Base-by-base conservation (phyloP, 2,888 invertebrate species). In the Agrotis clavis region DNA sequence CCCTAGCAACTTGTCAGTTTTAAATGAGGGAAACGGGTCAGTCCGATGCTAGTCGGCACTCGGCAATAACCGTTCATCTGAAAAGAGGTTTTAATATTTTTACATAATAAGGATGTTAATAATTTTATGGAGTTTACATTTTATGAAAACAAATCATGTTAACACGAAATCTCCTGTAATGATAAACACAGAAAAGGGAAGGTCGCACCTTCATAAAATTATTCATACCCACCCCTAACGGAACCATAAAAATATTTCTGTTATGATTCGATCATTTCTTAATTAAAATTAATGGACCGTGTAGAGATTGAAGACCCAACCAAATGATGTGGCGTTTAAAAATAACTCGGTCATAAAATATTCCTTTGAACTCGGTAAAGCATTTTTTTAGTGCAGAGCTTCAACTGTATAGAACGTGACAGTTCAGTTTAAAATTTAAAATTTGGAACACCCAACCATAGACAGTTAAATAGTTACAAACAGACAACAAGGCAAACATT, bases 401-500 rank as follows among this genome's bases (percentile, higher is more conserved):
- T 18, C 59, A 60, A 61, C n/a, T 67, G 54, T 57, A 77, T 56
- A 2, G n/a, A 71, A 72, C 57, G 53, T 77, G 79, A 81, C 77
- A 75, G 73, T 79, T 81, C 14, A 68, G 57, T 81, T 71, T 64
- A 54, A 81, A 82, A 81, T 79, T 71, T 85, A 79, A 76, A 85
- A 89, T 86, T 85, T 87, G 81, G 86, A 87, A 89, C 84, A 67
- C 71, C 59, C 71, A 69, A 67, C 90, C 90, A 89, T 90, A 91
- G 86, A 90, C 84, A 88, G 88, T 82, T 80, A 81, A 81, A 86
- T 82, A 81, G 82, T 84, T 82, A 85, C 85, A 88, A 81, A 87
- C 86, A 88, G 89, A 88, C 87, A 88, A 90, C 87, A 89, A 86
- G 88, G 89, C 86, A 86, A 87, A 81, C 75, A 76, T 74, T 80